These are phyloP conservation scores for Aurelia aurita complex sp. Pacific DNA, from an alignment of 30 jellyfish, hydroid and myxozoan genomes.

Conservation along the genomic window DNA sequence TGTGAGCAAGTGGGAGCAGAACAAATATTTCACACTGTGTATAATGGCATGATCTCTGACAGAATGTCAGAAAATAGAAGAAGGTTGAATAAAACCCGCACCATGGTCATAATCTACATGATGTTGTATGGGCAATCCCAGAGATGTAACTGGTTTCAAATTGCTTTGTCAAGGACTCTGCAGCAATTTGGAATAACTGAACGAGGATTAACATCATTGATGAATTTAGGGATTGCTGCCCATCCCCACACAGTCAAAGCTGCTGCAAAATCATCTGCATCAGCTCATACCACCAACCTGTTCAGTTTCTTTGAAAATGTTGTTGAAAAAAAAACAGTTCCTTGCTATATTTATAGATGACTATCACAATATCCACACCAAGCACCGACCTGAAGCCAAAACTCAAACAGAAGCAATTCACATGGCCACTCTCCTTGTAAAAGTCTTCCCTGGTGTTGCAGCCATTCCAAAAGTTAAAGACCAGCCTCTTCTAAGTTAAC, in stretches of 20 bases:
- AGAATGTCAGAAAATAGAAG: too few relatives aligned
- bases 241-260: too few relatives aligned
- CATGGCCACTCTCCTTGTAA: slow-evolving; percentile 40
- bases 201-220: too few relatives aligned
- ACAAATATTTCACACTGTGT: too few relatives aligned
- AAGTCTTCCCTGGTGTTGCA: neutral
- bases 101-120: slow-evolving; percentile 11
- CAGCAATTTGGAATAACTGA: neutral
- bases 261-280: too few relatives aligned
- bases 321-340: slow-evolving; percentile 6
- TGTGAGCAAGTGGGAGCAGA: too few relatives aligned
- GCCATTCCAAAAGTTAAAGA: too few relatives aligned
- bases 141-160: slow-evolving; percentile 22
- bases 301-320: slow-evolving; percentile 10
- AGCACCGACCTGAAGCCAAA: slow-evolving; percentile 29
- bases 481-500: too few relatives aligned
- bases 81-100: slow-evolving; percentile 1
- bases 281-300: too few relatives aligned
- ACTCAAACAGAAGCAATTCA: slow-evolving; percentile 30
- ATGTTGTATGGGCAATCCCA: slow-evolving; percentile 20
- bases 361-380: slow-evolving; percentile 49
- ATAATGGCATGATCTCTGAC: too few relatives aligned
- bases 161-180: slow-evolving; percentile 5
- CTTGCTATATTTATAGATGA: slow-evolving; percentile 36
- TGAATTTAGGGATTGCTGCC: too few relatives aligned